phyloP scores from a whole-genome alignment of 2,888 invertebrate species.

The Drosophila imparisetae region DNA sequence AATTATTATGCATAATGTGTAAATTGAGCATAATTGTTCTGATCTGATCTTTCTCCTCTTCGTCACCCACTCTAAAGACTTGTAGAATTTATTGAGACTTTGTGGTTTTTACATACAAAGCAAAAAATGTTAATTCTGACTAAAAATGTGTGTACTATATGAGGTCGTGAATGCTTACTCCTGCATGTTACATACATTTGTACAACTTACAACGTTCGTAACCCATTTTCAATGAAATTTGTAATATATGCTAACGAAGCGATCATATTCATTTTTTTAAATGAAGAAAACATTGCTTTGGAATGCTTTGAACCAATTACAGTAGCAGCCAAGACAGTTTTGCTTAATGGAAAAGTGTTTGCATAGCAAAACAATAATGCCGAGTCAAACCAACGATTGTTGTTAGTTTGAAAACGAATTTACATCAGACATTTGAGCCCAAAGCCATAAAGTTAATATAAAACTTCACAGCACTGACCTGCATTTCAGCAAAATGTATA shows the following conservation, averaged over 20 bases:
- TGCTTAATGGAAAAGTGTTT: conserved; percentile 32
- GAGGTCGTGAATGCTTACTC: neutral
- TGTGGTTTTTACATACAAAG: too few species aligned
- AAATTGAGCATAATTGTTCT: too few species aligned
- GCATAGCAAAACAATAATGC: conserved; percentile 38
- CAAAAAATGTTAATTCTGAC: neutral
- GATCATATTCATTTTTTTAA: neutral
- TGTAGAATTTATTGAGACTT: too few species aligned
- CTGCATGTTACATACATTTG: too few species aligned
- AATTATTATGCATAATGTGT: too few species aligned
- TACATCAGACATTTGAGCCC: conserved; percentile 41
- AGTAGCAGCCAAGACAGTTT: conserved; percentile 29
- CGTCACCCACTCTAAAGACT: too few species aligned
- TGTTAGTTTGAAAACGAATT: conserved; percentile 27
- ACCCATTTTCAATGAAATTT: too few species aligned
- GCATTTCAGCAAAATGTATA: conserved; percentile 57
- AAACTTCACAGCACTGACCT: conserved; percentile 69
- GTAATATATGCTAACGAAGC: too few species aligned
- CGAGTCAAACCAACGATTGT: conserved; percentile 30
- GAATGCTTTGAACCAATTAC: conserved; percentile 2
- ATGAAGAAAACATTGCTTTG: neutral
- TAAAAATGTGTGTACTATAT: neutral
- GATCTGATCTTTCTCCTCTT: too few species aligned
- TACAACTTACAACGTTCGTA: too few species aligned
- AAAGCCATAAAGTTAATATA: conserved; percentile 53